Evolutionary conservation across 2,113 vertebrate species (phyloP).

Genomic region (Cettia cetti): DNA sequence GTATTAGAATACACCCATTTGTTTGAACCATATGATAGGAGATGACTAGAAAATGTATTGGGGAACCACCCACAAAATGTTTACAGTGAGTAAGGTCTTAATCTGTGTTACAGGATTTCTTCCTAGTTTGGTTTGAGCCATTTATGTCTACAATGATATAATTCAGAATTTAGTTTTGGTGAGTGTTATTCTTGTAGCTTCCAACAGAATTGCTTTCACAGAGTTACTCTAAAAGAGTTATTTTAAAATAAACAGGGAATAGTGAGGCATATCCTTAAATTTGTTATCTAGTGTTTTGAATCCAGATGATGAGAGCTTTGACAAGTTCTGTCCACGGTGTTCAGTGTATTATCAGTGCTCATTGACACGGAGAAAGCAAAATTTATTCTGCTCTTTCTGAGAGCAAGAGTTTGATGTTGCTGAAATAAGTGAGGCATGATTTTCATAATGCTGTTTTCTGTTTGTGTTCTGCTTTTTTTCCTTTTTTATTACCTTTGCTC

Average conservation of each 20-base stretch:
- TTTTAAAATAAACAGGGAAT: background rate
- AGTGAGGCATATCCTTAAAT: background rate
- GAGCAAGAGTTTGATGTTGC: background rate
- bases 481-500: background rate
- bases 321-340: background rate
- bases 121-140: background rate
- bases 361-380: background rate
- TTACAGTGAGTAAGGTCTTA: background rate
- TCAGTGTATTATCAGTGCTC: background rate
- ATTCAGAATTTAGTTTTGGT: background rate
- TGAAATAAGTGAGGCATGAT: background rate
- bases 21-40: background rate
- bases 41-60: background rate
- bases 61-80: background rate
- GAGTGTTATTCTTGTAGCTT: background rate
- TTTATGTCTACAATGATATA: background rate
- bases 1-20: background rate
- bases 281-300: background rate
- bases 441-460: background rate
- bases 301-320: background rate
- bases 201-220: background rate
- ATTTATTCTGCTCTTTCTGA: background rate
- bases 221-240: background rate
- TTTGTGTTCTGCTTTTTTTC: background rate
- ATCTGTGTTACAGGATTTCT: background rate